Conservation (phyloP, 2,797 vertebrate species). For the Sebastes glaucus region DNA sequence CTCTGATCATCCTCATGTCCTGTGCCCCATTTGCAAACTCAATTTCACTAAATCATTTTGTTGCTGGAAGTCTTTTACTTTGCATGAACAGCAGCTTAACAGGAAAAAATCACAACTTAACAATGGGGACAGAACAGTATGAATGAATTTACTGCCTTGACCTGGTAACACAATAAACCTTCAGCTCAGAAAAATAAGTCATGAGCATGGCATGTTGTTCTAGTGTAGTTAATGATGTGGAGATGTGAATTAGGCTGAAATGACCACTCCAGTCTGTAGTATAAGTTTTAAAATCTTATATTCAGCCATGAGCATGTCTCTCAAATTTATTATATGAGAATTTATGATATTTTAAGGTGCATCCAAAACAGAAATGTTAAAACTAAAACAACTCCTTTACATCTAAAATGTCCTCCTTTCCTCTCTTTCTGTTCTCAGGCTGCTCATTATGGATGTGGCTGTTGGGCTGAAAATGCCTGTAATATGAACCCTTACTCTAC, state of each 20-base stretch:
- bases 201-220: not conserved
- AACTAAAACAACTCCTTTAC: not conserved
- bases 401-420: constrained; percentile 9
- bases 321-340: not conserved
- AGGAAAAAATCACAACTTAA: not conserved
- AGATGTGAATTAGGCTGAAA: constrained; percentile 11
- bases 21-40: not conserved
- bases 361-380: not conserved
- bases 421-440: constrained; percentile 82
- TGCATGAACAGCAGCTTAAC: constrained; percentile 21
- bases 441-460: constrained; percentile 99
- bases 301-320: not conserved
- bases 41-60: not conserved
- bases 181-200: not conserved
- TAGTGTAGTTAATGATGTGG: constrained; percentile 4
- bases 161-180: constrained; percentile 9
- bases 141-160: constrained; percentile 33
- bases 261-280: not conserved
- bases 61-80: constrained; percentile 11
- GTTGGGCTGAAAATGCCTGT: constrained; percentile 98
- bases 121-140: not conserved
- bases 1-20: not conserved
- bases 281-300: not conserved
- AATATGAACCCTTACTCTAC: constrained; percentile 94
- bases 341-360: not conserved